These are phyloP conservation scores for Lanius ludovicianus DNA, from an alignment of 2,113 vertebrate genomes.

Conservation along the genomic window DNA sequence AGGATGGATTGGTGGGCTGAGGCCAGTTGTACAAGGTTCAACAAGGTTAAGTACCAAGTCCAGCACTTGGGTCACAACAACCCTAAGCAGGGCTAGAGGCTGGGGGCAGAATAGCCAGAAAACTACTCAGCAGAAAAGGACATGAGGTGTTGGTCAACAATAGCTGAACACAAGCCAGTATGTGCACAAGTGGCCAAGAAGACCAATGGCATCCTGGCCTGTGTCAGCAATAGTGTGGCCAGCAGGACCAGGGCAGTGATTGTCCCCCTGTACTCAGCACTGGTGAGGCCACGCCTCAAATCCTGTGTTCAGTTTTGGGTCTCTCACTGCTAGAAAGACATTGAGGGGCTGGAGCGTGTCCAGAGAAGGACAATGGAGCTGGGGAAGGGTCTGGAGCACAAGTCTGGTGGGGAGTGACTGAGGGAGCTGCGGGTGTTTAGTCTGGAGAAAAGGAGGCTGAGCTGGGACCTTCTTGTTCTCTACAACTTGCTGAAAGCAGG, in stretches of 20 bases:
- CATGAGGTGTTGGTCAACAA: fast-evolving
- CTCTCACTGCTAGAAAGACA: fast-evolving
- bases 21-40: background rate
- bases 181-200: background rate
- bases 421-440: background rate
- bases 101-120: background rate
- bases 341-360: fast-evolving
- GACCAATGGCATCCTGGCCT: fast-evolving
- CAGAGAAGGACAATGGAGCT: fast-evolving
- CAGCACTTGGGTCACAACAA: background rate
- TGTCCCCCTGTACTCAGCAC: fast-evolving
- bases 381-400: background rate
- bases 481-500: background rate
- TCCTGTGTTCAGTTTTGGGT: background rate
- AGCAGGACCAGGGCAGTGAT: fast-evolving
- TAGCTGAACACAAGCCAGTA: fast-evolving
- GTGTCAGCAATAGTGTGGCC: background rate
- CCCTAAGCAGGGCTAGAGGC: background rate
- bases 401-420: background rate
- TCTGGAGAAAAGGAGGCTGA: background rate
- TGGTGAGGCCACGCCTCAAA: fast-evolving
- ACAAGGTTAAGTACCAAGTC: background rate
- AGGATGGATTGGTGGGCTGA: background rate
- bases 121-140: background rate
- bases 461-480: background rate